phyloP scores from a whole-genome alignment of 1,140 invertebrate species.

The Ceratina japonica region DNA sequence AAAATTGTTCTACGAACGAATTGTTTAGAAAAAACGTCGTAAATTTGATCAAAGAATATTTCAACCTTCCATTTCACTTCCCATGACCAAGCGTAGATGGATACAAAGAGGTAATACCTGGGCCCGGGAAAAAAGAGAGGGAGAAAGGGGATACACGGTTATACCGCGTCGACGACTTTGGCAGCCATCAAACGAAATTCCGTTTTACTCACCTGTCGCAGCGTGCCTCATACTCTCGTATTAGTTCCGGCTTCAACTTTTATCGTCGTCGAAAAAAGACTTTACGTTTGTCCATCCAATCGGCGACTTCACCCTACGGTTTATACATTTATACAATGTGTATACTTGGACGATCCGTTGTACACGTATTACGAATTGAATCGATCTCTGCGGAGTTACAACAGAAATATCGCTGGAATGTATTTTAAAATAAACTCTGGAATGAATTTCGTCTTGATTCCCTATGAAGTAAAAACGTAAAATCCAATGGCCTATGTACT shows the following conservation, averaged over 20 bases:
- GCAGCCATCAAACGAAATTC: slow-evolving; percentile 14
- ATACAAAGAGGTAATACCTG: too few species aligned
- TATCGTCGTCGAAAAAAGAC: not conserved
- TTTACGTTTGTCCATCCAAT: not conserved
- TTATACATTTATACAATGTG: too few species aligned
- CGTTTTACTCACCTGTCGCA: slow-evolving; percentile 9
- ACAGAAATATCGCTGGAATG: too few species aligned
- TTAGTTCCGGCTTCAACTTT: not conserved
- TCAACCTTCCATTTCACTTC: not conserved
- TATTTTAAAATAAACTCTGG: too few species aligned
- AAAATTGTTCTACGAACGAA: not conserved
- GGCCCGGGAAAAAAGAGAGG: not conserved
- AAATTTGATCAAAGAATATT: not conserved
- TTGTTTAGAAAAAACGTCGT: not conserved
- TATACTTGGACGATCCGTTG: not conserved
- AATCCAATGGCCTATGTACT: too few species aligned
- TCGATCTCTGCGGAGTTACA: too few species aligned
- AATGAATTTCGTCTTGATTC: too few species aligned
- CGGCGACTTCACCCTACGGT: not conserved
- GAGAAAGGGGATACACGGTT: not conserved
- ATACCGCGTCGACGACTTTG: not conserved
- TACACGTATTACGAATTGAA: slow-evolving; percentile 19
- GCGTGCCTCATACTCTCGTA: too few species aligned
- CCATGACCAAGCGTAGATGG: not conserved
- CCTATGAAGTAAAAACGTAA: too few species aligned